Percentiles rank a stretch among this genome's conserved stretches.
These are phyloP conservation scores for Eutolmus rufibarbis DNA, from an alignment of 2,888 invertebrate species.

Conservation along the genomic window DNA sequence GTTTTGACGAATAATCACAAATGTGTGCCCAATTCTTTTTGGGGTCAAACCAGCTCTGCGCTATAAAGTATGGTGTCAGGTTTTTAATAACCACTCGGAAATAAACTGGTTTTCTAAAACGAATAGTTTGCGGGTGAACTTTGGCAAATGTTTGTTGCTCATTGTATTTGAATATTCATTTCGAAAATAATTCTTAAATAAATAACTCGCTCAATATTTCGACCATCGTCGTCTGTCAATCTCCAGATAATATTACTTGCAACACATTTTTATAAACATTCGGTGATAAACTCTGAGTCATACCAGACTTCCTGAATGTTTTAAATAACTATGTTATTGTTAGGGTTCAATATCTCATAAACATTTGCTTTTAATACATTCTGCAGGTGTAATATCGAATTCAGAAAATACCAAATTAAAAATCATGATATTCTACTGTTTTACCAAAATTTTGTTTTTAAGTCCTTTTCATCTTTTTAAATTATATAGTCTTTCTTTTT, in stretches of 20 bases:
- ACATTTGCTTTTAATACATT: no score
- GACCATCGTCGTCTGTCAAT: not conserved
- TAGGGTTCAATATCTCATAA: not conserved
- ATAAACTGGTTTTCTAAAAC: not conserved
- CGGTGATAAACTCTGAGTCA: not conserved
- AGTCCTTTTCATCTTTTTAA: no score
- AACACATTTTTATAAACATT: not conserved
- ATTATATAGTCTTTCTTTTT: no score
- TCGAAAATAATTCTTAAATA: not conserved
- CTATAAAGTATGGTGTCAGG: not conserved
- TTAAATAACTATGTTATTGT: not conserved
- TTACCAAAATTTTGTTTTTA: no score
- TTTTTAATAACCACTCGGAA: not conserved
- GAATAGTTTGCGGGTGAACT: not conserved
- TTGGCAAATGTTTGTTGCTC: not conserved
- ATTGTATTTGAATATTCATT: not conserved
- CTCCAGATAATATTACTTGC: not conserved
- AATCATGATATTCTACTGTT: no score
- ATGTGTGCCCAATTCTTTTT: not conserved
- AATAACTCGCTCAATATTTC: not conserved
- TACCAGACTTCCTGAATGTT: not conserved
- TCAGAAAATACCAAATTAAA: no score
- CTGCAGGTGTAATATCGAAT: no score
- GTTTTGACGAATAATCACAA: not conserved
- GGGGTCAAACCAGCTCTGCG: not conserved